Evolutionary conservation across 2,797 vertebrate genomes (phyloP), one percentile per base, ranked within the genome.

Genomic region (Gallinago stenura): DNA sequence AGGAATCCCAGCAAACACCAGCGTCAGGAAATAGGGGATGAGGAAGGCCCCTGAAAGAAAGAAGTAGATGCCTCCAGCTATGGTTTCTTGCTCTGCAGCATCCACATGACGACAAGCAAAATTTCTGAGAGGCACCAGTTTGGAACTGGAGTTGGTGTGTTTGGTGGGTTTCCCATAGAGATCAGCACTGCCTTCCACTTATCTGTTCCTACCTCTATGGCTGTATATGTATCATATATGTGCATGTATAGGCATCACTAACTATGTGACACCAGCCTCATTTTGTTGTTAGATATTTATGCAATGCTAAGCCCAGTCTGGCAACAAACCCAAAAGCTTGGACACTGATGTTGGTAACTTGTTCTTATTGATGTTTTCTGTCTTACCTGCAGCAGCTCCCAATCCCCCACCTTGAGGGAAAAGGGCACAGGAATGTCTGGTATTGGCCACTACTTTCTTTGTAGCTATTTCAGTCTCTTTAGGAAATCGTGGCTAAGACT

Each of bases 1-100:
- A 4, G 99, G 99, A 56, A 99, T 99, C 83, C 99, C 99, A 94
- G 99, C 99, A 97, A 99, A 99, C 96, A 99, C 98, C 96, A 99
- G 95, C 0, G 99, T 99, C 96, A 99, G 61, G 71, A 99, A 99
- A 96, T 99, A 99, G 0, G 99, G 99, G 86, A 99, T 99, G 45
- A 99, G 96, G 92, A 99, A 99, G 53, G 99, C 99, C 53, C 99
- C 99, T 99, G 90, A 64, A 89, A 93, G 60, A 82, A 92, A 73
- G 43, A 71, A 56, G 20, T 7, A 93, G 68, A 83, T 31, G 12
- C 7, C 39, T 57, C 71, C 43, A 73, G 48, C 39, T 80, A 39
- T 5, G 0, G 35, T 41, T 89, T 43, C 58, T 66, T 18, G 7
- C 31, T 57, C 35, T 3, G 2, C 33, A 75, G 31, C 62, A 45